Percentiles rank a stretch among this genome's conserved stretches.
These are phyloP conservation scores for Aleiodes sp. DNA, from an alignment of 1,140 invertebrate species.

Conservation along the genomic window DNA sequence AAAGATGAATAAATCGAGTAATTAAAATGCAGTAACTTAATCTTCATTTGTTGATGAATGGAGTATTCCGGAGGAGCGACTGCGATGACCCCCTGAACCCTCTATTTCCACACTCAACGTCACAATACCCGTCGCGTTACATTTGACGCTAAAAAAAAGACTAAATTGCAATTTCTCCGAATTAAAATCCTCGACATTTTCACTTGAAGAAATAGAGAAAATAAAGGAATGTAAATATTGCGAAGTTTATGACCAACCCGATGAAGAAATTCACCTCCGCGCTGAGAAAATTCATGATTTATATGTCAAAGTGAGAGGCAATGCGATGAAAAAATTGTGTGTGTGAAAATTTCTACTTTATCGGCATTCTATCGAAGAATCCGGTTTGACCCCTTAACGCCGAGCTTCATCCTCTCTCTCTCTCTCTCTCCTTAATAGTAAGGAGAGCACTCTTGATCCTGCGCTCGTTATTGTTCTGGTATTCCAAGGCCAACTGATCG, in stretches of 20 bases:
- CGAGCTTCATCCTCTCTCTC: background rate
- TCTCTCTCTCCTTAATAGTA: too few species aligned
- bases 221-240: too few species aligned
- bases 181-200: too few species aligned
- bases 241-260: too few species aligned
- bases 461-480: slow-evolving; percentile 26
- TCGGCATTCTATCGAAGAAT: slow-evolving; percentile 25
- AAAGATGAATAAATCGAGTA: too few species aligned
- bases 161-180: too few species aligned
- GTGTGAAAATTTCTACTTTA: background rate
- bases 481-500: slow-evolving; percentile 25
- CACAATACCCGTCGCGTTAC: background rate
- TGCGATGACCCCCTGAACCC: background rate
- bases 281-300: background rate
- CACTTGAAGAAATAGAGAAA: too few species aligned
- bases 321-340: background rate
- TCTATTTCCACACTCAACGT: background rate
- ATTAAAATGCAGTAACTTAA: background rate
- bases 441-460: slow-evolving; percentile 24
- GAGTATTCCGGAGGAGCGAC: slow-evolving; percentile 34
- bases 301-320: background rate
- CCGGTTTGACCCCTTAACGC: slow-evolving; percentile 31
- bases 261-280: background rate
- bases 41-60: slow-evolving; percentile 17
- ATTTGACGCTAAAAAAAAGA: too few species aligned